Base-by-base conservation (phyloP, 2,888 invertebrate genomes). In the Plagodis pulveraria region DNA sequence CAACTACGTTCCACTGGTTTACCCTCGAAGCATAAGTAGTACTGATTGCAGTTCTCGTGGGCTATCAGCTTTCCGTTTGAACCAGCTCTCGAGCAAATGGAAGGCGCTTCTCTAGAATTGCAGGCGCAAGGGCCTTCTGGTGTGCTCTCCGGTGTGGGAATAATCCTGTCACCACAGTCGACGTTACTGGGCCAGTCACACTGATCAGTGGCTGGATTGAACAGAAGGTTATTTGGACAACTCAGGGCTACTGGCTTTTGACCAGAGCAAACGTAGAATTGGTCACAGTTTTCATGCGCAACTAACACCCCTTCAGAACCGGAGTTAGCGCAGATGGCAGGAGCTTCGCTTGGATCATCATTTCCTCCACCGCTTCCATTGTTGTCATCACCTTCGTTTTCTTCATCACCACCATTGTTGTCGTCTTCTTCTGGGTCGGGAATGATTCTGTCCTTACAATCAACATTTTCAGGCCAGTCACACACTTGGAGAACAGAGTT, bases 401-500 rank as follows among this genome's bases (percentile, higher is more conserved):
- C n/a, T 4, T 6, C 44, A n/a, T 32, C 36, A 22, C 43, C 32
- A n/a, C 10, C 10, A 10, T 41, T 38, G 41, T 22, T 44, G 10
- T 51, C 22, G 22, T 22, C 41, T 10, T 44, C 51, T 51, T 43
- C 62, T 1, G 51, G 50, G 9, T 52, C 51, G 7, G 65, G 63
- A 22, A 63, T 33, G 0, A 62, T 45, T 44, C 72, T 65, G 12
- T 52, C 57, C 0, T 65, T 69, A 42, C 72, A 74, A 5, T 63
- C 58, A 0, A 74, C 72, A 10, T 65, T 67, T 0, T 52, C 6
- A 0, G 72, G 64, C 67, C 69, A 75, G 50, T 74, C 73, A 36
- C 95, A 95, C 59, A 88, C 89, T 11, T 66, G 62, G 32, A 76
- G 87, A 35, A 81, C 76, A 8, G 85, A 86, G 42, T 93, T 93